These are phyloP conservation scores for Coremacera marginata DNA, from an alignment of 2,888 invertebrate genomes.

Conservation along the genomic window DNA sequence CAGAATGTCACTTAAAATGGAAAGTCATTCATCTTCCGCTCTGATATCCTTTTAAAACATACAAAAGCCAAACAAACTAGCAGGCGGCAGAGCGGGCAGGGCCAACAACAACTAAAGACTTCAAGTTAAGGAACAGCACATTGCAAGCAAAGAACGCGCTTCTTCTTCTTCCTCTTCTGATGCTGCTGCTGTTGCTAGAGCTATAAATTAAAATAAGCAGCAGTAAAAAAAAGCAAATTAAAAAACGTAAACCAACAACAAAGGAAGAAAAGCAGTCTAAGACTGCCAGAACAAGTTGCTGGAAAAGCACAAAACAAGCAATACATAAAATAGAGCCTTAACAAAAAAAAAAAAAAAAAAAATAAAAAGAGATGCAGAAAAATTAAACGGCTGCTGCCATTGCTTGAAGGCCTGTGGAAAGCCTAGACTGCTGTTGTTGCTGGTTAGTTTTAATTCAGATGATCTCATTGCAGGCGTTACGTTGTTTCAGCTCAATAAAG, in stretches of 20 bases:
- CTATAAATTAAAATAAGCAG: conserved; percentile 31
- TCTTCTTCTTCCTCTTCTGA: background rate
- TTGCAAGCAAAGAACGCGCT: conserved; percentile 11
- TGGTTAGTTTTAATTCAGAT: conserved; percentile 47
- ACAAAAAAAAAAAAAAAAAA: background rate
- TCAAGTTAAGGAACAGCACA: conserved; percentile 12
- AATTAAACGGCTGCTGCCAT: conserved; percentile 3
- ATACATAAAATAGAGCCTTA: background rate
- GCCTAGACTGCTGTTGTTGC: conserved; percentile 18
- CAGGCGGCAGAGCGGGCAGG: background rate
- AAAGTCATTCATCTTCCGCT: conserved; percentile 59
- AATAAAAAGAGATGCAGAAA: conserved; percentile 1
- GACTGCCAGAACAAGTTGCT: background rate
- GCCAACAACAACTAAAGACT: conserved; percentile 16
- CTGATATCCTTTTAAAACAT: conserved; percentile 32
- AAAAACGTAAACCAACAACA: background rate
- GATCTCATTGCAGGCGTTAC: conserved; percentile 43
- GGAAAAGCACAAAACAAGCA: background rate
- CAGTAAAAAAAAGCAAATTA: background rate
- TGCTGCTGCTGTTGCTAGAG: background rate
- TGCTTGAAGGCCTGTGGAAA: background rate
- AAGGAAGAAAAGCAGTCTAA: background rate
- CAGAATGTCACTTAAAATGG: conserved; percentile 60
- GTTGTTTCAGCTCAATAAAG: conserved; percentile 27
- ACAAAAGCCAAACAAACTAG: conserved; percentile 29